Base-by-base conservation (phyloP, 2,888 invertebrate genomes). In the Punctoribates punctum region DNA sequence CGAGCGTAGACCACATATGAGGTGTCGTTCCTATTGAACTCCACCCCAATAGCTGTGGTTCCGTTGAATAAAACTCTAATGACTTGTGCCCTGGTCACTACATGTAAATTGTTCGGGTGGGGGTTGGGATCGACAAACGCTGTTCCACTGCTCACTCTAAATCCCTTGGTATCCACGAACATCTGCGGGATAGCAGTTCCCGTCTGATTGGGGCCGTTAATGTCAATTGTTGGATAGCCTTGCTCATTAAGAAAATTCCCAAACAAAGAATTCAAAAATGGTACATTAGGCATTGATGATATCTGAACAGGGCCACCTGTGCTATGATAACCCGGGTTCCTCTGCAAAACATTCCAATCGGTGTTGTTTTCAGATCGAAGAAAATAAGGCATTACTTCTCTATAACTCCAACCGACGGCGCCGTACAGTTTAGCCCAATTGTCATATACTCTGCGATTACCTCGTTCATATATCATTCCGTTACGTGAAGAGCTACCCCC, bases 321-420 rank as follows among this genome's bases (percentile, higher is more conserved):
- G 6, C 57, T 34, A 20, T 75, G 73, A 72, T 72, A 75, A 3
- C 73, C 75, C 5, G 54, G 73, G 48, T 73, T 73, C 27, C 54
- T 20, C 9, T 0, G 0, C 13, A 75, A 54, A 46, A 73, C 29
- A 17, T 42, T 17, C 0, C 34, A 34, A 25, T 70, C 70, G 8
- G 51, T 73, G 29, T 75, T 75, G 29, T 75, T 75, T 57, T 75
- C 75, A 0, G n/a, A 51, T 25, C 27, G 46, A 0, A 29, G 51
- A 17, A 73, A 73, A 65, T 73, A 73, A 1, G 73, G 75, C 29
- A 75, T 15, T 6, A 75, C 27, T 25, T 29, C 70, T 6, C 46
- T 20, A 73, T 73, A 75, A 25, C 20, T 25, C 75, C 75, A 75
- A n/a, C 75, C 75, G 2, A 42, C n/a, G 20, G 70, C 67, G n/a